These are phyloP conservation scores for Drosophila arizonae DNA, from an alignment of 1,140 invertebrate genomes.

Conservation along the genomic window DNA sequence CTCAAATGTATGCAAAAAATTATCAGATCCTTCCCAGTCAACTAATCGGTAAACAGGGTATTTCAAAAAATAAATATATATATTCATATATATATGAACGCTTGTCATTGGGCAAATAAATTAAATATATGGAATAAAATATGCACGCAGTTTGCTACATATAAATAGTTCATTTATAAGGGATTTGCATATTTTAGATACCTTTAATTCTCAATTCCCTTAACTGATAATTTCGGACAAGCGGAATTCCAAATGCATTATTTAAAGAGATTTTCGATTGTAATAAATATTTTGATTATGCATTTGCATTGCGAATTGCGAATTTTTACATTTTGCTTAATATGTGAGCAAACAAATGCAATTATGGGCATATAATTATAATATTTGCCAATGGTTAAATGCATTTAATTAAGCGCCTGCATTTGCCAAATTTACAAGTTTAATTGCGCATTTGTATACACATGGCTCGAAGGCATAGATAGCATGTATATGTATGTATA, in stretches of 20 bases:
- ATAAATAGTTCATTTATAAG: neutral
- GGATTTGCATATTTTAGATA: too few relatives aligned
- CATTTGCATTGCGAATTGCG: too few relatives aligned
- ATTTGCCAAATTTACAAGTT: conserved; percentile 9
- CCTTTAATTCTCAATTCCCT: neutral
- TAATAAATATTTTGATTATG: neutral
- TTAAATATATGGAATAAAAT: conserved; percentile 5
- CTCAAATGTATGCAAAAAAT: too few relatives aligned
- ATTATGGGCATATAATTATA: conserved; percentile 1
- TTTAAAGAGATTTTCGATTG: neutral
- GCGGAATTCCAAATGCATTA: neutral
- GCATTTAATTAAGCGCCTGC: conserved; percentile 12
- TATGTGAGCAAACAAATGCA: neutral
- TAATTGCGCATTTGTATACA: conserved; percentile 12
- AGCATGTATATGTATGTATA: neutral
- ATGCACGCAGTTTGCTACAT: neutral
- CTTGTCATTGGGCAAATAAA: neutral
- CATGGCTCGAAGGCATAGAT: neutral
- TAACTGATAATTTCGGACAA: too few relatives aligned
- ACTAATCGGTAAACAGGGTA: neutral
- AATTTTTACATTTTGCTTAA: neutral
- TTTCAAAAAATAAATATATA: too few relatives aligned
- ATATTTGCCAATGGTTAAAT: conserved; percentile 25
- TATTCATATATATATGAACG: neutral
- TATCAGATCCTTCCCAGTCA: too few relatives aligned